Percentiles rank a stretch among this genome's conserved stretches.
Conservation (phyloP, 2,113 vertebrate genomes). For the Amblyornis subalaris region DNA sequence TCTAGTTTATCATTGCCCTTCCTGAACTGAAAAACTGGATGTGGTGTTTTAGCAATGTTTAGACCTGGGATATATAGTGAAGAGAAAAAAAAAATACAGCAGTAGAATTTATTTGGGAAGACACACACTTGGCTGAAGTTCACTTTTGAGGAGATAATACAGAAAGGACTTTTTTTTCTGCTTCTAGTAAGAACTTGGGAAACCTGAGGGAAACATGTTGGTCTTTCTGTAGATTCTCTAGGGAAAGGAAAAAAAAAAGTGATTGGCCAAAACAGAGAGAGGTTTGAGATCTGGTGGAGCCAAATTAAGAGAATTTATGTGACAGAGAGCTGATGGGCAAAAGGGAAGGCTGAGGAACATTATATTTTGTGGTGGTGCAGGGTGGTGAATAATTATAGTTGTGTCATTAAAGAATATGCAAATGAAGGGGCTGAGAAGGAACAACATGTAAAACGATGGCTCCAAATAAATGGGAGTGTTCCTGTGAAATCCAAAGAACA, state of each 20-base stretch:
- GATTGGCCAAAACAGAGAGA: not conserved
- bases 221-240: not conserved
- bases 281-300: not conserved
- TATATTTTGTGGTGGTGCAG: not conserved
- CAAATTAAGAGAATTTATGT: not conserved
- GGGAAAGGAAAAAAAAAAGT: not conserved
- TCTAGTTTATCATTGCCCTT: not conserved
- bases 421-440: not conserved
- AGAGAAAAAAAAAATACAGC: not conserved
- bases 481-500: not conserved
- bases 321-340: not conserved
- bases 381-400: not conserved
- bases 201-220: not conserved
- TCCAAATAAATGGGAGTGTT: not conserved
- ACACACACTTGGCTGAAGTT: not conserved
- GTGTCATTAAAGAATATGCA: not conserved
- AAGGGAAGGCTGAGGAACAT: not conserved
- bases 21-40: not conserved
- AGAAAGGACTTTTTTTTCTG: not conserved
- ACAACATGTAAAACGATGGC: not conserved
- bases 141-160: not conserved
- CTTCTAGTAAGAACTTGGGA: not conserved
- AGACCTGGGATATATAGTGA: not conserved
- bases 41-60: not conserved
- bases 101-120: not conserved